Evolutionary conservation across 2,797 vertebrate genomes (phyloP), one percentile per base, ranked within the genome.

Genomic region (Calcarius lapponicus): DNA sequence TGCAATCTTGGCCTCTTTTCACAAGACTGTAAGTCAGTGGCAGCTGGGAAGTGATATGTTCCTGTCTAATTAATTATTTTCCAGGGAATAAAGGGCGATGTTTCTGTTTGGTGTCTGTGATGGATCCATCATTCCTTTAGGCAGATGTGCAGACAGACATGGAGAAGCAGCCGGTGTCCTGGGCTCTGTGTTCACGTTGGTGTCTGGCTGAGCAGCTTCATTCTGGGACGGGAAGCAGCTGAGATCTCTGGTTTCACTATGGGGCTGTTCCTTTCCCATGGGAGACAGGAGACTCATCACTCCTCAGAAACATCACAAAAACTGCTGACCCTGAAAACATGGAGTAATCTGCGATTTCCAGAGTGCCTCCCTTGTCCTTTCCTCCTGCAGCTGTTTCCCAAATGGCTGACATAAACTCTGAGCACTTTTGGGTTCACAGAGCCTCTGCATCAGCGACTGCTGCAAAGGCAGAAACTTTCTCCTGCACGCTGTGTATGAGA

Each of bases 11-110:
- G 62, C 43, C 51, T 72, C 0, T 66, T 79, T 86, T 70, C 58
- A 79, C 38, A 72, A 47, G 62, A 43, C 50, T 73, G 43, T 28
- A 56, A 62, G 54, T 64, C 76, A 64, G 64, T 5, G 4, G 45
- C 80, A 92, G 76, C 73, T 93, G 83, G 66, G 56, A 85, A 80
- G 25, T 67, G 66, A 16, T 69, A 28, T 7, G 11, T 78, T 95
- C 45, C 56, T 66, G 58, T n/a, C 75, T 83, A 88, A 67, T 56
- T 73, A 84, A n/a, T 85, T 86, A 26, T 81, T 90, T 90, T 83
- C 47, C 28, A 86, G 83, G 38, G 45, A 95, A 90, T 73, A 88
- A 92, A 86, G 92, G 34, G 14, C 1, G 1, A 26, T n/a, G 28
- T 0, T 70, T 83, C 45, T 67, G 69, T 82, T 81, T 83, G 60